Evolutionary conservation across 2,888 invertebrate genomes (phyloP), one percentile per base, ranked within the genome.

Genomic region (Spatulosminthurus flaviceps): DNA sequence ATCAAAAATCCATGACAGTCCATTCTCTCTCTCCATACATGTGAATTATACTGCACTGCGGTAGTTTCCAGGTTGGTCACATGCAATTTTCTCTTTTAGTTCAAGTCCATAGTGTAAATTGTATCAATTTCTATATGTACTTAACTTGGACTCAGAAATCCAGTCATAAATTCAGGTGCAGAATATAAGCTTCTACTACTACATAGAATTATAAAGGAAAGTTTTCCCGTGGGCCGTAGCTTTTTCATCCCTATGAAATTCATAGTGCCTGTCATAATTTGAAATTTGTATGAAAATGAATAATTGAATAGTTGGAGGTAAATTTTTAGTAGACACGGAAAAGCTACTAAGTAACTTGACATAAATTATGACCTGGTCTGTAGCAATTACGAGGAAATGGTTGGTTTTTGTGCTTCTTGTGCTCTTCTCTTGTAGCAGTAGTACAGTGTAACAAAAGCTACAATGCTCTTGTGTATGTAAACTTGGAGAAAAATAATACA

Each of bases 1-100:
- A 51, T 51, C 51, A 51, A 51, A 51, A 51, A 51, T 51, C 9
- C n/a, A 11, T n/a, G 51, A 51, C 51, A 51, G 51, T 51, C n/a
- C 51, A 51, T 51, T 51, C 51, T 13, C n/a, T 16, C 51, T 51
- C n/a, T n/a, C n/a, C n/a, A n/a, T n/a, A n/a, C n/a, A 19, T 51
- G 51, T 51, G 51, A 51, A 51, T 19, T 51, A 51, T 51, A n/a
- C 51, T 51, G 51, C 51, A 51, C 51, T 51, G 51, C 51, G 51
- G 51, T 19, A 51, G 51, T 51, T 51, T 51, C 51, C 51, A 51
- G 51, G 51, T 51, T 51, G 51, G 51, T 51, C 5, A 51, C 51
- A 51, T 51, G 51, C 51, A 19, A 51, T 51, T 51, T 51, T 51
- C 51, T n/a, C 51, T 51, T 51, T 51, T 13, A n/a, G 19, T 51